These are phyloP conservation scores for Diplosoma virens DNA, from an alignment of 23 tunicate genomes.

Conservation along the genomic window DNA sequence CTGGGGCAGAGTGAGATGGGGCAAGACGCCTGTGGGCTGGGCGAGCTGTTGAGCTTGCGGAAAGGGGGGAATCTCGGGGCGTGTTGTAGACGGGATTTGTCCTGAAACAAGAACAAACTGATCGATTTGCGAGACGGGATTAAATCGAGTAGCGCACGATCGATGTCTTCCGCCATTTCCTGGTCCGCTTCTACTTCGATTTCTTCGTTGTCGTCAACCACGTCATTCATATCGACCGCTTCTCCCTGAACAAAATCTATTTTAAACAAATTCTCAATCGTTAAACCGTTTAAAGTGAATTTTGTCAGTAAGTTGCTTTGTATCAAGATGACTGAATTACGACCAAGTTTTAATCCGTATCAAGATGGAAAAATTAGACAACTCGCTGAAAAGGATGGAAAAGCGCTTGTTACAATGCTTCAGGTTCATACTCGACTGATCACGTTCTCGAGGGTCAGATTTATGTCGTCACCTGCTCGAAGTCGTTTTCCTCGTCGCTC, in stretches of 20 bases:
- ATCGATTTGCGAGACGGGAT: not conserved
- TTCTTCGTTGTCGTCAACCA: slow-evolving; percentile 11
- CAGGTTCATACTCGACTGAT: not conserved
- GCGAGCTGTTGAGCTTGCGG: not conserved
- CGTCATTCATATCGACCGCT: slow-evolving; percentile 24
- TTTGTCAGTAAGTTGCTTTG: too few species aligned
- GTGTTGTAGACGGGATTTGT: slow-evolving; percentile 12
- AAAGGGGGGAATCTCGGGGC: slow-evolving; percentile 2
- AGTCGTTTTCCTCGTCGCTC: slow-evolving; percentile 17
- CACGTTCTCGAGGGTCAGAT: too few species aligned
- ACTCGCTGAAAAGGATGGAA: too few species aligned
- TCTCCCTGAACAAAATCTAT: slow-evolving; percentile 4
- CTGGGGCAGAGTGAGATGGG: slow-evolving; percentile 44
- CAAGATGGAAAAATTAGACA: too few species aligned
- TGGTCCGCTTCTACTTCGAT: slow-evolving; percentile 4
- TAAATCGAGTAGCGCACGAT: not conserved
- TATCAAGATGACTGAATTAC: too few species aligned
- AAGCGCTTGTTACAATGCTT: too few species aligned
- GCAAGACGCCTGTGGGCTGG: not conserved
- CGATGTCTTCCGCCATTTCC: slow-evolving; percentile 20
- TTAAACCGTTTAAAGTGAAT: too few species aligned
- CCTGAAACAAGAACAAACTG: not conserved
- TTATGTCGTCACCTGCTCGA: not conserved
- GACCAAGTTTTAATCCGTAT: too few species aligned
- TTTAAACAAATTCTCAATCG: too few species aligned